These are phyloP conservation scores for Pristionchus exspectatus DNA, from an alignment of 2,888 invertebrate species.

Conservation along the genomic window DNA sequence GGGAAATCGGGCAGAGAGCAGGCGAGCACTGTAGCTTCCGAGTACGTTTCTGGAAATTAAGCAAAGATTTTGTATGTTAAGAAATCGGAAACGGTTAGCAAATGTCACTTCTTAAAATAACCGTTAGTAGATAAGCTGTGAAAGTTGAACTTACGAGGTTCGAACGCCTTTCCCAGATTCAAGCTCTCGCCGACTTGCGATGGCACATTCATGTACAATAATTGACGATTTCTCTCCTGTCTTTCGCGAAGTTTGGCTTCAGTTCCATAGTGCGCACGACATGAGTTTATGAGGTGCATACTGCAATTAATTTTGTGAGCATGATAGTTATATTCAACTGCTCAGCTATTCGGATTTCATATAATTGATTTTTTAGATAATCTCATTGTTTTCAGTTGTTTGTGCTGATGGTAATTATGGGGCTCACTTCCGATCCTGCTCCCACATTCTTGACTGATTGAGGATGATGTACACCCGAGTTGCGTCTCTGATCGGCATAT, in stretches of 20 bases:
- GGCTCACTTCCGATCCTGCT: conserved; percentile 54
- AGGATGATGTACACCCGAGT: conserved; percentile 57
- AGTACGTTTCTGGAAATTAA: too few species aligned
- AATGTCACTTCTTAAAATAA: too few species aligned
- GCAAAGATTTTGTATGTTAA: too few species aligned
- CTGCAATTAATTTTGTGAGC: neutral
- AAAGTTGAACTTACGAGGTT: neutral
- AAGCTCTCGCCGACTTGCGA: neutral
- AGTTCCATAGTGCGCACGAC: neutral
- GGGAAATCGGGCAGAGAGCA: neutral
- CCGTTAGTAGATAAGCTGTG: too few species aligned
- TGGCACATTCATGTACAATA: neutral
- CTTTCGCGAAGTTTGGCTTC: neutral
- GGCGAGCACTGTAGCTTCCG: conserved; percentile 4
- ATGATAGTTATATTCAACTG: too few species aligned
- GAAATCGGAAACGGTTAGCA: too few species aligned
- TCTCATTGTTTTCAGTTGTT: too few species aligned
- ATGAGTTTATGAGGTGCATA: neutral
- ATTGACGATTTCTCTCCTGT: neutral
- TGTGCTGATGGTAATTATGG: neutral
- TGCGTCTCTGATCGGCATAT: conserved; percentile 58
- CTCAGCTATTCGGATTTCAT: too few species aligned
- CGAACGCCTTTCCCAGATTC: neutral
- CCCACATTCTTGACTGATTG: conserved; percentile 56
- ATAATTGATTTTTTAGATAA: too few species aligned